Evolutionary conservation across 1,140 invertebrate species (phyloP).

Genomic region (Megalopta genalis): DNA sequence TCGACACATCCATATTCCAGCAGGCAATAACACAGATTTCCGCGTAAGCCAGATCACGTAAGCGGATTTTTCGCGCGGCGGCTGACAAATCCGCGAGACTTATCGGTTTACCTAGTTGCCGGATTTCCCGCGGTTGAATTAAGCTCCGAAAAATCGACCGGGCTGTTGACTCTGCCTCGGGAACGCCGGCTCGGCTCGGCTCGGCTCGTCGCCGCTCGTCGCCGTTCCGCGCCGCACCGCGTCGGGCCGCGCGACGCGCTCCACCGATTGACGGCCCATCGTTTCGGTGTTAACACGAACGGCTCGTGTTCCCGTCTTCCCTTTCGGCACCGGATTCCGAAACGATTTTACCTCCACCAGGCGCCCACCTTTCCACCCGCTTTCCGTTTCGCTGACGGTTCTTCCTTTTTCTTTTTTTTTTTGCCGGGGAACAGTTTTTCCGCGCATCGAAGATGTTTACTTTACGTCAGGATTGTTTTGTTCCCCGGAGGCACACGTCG

Average conservation of each 20-base stretch:
- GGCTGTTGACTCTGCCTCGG: conserved; percentile 43
- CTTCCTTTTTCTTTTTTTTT: too few species aligned
- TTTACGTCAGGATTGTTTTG: too few species aligned
- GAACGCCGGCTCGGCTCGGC: neutral
- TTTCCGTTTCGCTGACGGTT: neutral
- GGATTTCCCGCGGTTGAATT: conserved; percentile 49
- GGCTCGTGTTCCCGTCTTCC: conserved; percentile 1
- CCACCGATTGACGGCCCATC: conserved; percentile 21
- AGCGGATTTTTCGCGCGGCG: conserved; percentile 58
- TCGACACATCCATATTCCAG: conserved; percentile 53
- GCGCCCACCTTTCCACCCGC: neutral
- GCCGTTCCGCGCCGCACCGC: neutral
- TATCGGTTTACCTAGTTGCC: conserved; percentile 60
- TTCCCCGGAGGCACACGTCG: too few species aligned
- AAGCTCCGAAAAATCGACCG: conserved; percentile 53
- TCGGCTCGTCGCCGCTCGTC: too few species aligned
- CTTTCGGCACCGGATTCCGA: neutral
- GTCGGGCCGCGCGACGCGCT: too few species aligned
- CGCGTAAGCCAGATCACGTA: conserved; percentile 47
- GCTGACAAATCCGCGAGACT: conserved; percentile 55
- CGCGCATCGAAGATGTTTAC: too few species aligned
- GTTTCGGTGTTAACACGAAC: conserved; percentile 1
- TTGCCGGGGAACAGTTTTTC: too few species aligned
- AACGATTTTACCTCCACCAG: neutral
- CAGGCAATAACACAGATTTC: conserved; percentile 50